Evolutionary conservation across 2,113 vertebrate genomes (phyloP).

Genomic region (Gobio gobio): DNA sequence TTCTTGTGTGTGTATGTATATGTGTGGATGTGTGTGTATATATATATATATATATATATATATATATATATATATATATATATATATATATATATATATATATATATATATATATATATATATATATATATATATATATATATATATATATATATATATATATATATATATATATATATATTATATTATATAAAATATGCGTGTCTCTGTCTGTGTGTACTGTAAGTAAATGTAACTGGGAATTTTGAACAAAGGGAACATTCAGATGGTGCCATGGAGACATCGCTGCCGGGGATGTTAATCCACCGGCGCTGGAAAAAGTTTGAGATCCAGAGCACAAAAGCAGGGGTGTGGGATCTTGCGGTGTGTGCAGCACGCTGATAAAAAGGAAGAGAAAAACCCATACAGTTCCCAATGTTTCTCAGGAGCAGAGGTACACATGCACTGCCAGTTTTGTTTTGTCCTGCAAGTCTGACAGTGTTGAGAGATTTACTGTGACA

Average conservation of each 20-base stretch:
- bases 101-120: neutral
- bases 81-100: too few species aligned
- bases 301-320: constrained; percentile 54
- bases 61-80: too few species aligned
- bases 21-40: too few species aligned
- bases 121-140: too few species aligned
- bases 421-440: neutral
- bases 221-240: constrained; percentile 44
- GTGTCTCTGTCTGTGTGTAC: constrained; percentile 39
- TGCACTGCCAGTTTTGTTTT: neutral
- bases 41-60: too few species aligned
- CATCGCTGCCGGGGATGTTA: constrained; percentile 55
- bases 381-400: constrained; percentile 43
- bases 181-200: too few species aligned
- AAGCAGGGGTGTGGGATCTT: constrained; percentile 31
- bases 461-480: neutral
- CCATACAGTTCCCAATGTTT: neutral
- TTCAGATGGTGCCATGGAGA: constrained; percentile 57
- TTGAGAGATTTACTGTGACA: neutral
- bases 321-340: constrained; percentile 30
- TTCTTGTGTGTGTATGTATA: too few species aligned
- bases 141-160: too few species aligned
- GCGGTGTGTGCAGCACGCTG: constrained; percentile 32
- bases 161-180: too few species aligned
- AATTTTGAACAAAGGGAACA: constrained; percentile 61